Percentiles rank a stretch among this genome's conserved stretches.
These are phyloP conservation scores for Pachycephus smyrnensis DNA, from an alignment of 2,888 invertebrate genomes.

Conservation along the genomic window DNA sequence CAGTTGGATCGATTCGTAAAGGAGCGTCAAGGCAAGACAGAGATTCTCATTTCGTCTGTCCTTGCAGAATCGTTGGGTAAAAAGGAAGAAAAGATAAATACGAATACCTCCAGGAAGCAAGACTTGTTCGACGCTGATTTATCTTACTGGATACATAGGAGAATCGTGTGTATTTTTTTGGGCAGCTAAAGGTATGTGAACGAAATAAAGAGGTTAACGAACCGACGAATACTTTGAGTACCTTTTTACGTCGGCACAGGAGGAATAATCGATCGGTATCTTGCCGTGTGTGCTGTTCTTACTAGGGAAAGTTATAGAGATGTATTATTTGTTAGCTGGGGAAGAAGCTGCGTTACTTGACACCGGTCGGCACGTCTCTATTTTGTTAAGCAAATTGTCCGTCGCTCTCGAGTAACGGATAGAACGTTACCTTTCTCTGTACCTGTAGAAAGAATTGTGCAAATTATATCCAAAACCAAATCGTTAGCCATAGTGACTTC, in stretches of 20 bases:
- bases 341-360: background rate
- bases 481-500: background rate
- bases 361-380: background rate
- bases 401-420: background rate
- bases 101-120: background rate
- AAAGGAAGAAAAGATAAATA: background rate
- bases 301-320: background rate
- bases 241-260: background rate
- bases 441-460: background rate
- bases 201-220: background rate
- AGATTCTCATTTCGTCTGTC: constrained; percentile 31
- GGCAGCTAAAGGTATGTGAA: background rate
- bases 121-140: background rate
- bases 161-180: background rate
- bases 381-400: background rate
- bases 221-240: background rate
- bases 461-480: background rate
- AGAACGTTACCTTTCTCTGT: background rate
- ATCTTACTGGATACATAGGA: background rate
- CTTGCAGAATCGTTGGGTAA: background rate
- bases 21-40: constrained; percentile 61
- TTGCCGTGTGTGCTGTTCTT: background rate
- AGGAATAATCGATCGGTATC: background rate
- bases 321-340: background rate
- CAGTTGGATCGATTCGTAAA: constrained; percentile 61